phyloP scores from a whole-genome alignment of 1,140 invertebrate species.

The Pseudomyrmex gracilis region DNA sequence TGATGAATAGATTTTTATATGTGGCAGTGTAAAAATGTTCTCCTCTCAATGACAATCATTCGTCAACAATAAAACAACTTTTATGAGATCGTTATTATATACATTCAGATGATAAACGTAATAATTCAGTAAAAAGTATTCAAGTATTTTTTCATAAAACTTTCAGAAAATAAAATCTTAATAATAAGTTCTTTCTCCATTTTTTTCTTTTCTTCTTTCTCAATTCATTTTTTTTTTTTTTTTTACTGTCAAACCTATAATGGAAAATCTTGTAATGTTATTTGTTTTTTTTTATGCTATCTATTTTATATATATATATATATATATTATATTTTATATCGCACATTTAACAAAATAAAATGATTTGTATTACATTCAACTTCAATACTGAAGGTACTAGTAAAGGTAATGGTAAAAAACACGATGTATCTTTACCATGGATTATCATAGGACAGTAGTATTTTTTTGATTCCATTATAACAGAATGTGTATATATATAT shows the following conservation, averaged over 20 bases:
- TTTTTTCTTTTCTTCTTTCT: background rate
- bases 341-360: slow-evolving; percentile 55
- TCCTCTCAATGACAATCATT: slow-evolving; percentile 12
- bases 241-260: slow-evolving; percentile 43
- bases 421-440: slow-evolving; percentile 21
- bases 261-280: slow-evolving; percentile 22
- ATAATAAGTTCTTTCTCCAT: slow-evolving; percentile 19
- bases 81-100: slow-evolving; percentile 15
- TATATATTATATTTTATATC: slow-evolving; percentile 49
- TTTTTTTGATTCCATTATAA: slow-evolving; percentile 57
- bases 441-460: slow-evolving; percentile 44
- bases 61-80: slow-evolving; percentile 40
- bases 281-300: slow-evolving; percentile 3
- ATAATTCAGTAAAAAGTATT: slow-evolving; percentile 16
- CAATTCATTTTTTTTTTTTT: slow-evolving; percentile 15
- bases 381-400: slow-evolving; percentile 49
- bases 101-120: slow-evolving; percentile 29
- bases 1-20: slow-evolving; percentile 28
- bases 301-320: slow-evolving; percentile 4
- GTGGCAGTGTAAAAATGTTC: slow-evolving; percentile 52
- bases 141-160: slow-evolving; percentile 14
- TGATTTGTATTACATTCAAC: slow-evolving; percentile 25
- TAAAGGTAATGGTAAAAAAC: slow-evolving; percentile 20
- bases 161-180: background rate
- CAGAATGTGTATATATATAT: slow-evolving; percentile 21